These are phyloP conservation scores for Tetragnatha versicolor DNA, from an alignment of 1,140 invertebrate genomes.

Conservation along the genomic window DNA sequence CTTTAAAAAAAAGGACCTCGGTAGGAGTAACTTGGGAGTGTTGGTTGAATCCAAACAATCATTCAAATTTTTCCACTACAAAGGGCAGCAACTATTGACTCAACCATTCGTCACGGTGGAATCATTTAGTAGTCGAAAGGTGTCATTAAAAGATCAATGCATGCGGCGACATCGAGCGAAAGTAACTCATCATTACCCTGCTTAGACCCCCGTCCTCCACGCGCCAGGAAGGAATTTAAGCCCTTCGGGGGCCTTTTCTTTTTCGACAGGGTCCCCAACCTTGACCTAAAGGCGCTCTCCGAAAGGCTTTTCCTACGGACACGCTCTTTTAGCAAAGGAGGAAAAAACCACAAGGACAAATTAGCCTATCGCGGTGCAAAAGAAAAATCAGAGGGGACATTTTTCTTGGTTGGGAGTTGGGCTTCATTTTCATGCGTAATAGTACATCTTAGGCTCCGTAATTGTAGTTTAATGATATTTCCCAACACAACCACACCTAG, in stretches of 20 bases:
- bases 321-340: slow-evolving; percentile 17
- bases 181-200: background rate
- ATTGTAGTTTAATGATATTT: slow-evolving; percentile 46
- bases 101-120: slow-evolving; percentile 18
- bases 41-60: no score
- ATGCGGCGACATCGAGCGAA: background rate
- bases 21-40: no score
- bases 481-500: slow-evolving; percentile 32
- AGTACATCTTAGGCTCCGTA: slow-evolving; percentile 22
- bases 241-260: background rate
- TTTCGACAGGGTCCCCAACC: background rate
- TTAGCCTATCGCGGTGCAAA: slow-evolving; percentile 1
- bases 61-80: no score
- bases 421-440: slow-evolving; percentile 49
- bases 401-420: slow-evolving; percentile 31
- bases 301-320: slow-evolving; percentile 16
- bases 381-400: slow-evolving; percentile 9
- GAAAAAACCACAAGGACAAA: slow-evolving; percentile 37
- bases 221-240: background rate
- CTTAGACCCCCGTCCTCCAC: background rate
- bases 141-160: background rate
- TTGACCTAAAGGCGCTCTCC: slow-evolving; percentile 23
- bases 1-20: no score
- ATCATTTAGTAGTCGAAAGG: background rate
- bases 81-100: slow-evolving; percentile 5